phyloP scores from a whole-genome alignment of 2,113 vertebrate species.

The Microtus pennsylvanicus region DNA sequence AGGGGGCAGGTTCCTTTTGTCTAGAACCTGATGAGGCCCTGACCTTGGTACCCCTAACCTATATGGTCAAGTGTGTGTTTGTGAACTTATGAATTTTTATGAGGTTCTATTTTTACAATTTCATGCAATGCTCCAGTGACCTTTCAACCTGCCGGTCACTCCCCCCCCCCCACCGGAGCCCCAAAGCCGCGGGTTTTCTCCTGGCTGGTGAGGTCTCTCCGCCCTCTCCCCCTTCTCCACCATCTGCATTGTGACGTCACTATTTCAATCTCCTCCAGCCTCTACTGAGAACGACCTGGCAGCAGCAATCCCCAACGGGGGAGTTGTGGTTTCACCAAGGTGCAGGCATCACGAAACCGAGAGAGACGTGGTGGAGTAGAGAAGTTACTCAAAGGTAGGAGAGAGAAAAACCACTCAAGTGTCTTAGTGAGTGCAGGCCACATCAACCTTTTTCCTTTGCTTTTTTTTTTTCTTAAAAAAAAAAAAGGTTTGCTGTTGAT shows the following conservation, averaged over 20 bases:
- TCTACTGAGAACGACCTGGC: conserved; percentile 92
- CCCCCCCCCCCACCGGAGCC: conserved; percentile 77
- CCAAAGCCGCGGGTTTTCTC: conserved; percentile 76
- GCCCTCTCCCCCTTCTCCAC: conserved; percentile 34
- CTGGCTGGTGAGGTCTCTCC: conserved; percentile 53
- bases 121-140: conserved; percentile 83
- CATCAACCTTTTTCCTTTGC: neutral
- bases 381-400: conserved; percentile 57
- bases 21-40: conserved; percentile 14
- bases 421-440: neutral
- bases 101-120: conserved; percentile 69
- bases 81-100: conserved; percentile 73
- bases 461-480: neutral
- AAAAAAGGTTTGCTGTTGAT: neutral
- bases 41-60: neutral
- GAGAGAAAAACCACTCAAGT: neutral
- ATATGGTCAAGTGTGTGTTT: conserved; percentile 29
- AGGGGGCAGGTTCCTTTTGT: neutral
- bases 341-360: conserved; percentile 76
- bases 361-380: conserved; percentile 41
- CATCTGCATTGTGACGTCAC: conserved; percentile 81
- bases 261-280: conserved; percentile 84
- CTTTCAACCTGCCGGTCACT: conserved; percentile 74
- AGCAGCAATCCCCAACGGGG: conserved; percentile 56
- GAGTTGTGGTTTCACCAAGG: conserved; percentile 85